Conservation (phyloP, 1,140 invertebrate genomes). For the Zaprionus ornatus region DNA sequence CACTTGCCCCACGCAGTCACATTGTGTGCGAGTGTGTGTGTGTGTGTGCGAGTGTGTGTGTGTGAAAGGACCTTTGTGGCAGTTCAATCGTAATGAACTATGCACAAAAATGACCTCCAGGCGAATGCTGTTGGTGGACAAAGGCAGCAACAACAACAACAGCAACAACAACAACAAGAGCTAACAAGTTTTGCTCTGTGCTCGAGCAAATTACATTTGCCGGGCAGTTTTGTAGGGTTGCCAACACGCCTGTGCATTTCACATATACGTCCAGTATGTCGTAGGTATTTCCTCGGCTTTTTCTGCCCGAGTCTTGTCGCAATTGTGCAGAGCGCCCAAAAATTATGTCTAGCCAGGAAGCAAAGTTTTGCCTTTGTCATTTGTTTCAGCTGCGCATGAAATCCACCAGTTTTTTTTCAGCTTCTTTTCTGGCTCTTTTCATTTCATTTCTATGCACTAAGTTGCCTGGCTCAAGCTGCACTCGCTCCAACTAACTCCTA, state of each 20-base stretch:
- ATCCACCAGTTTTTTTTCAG: slow-evolving; percentile 27
- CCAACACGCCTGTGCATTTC: slow-evolving; percentile 50
- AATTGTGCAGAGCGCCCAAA: slow-evolving; percentile 56
- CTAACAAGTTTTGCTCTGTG: slow-evolving; percentile 65
- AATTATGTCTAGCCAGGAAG: slow-evolving; percentile 81
- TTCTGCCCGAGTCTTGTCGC: slow-evolving; percentile 27
- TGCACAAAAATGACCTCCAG: slow-evolving; percentile 75
- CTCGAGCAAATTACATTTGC: slow-evolving; percentile 68
- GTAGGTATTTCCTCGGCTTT: slow-evolving; percentile 16
- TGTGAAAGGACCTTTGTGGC: slow-evolving; percentile 60
- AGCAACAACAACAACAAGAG: slow-evolving; percentile 28
- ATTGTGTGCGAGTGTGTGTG: slow-evolving; percentile 10
- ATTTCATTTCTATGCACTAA: slow-evolving; percentile 6
- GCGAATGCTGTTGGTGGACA: slow-evolving; percentile 55
- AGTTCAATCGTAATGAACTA: slow-evolving; percentile 79
- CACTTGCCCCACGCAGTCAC: slow-evolving; percentile 28
- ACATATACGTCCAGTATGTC: slow-evolving; percentile 20
- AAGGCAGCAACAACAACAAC: slow-evolving; percentile 21
- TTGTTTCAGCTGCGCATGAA: slow-evolving; percentile 61
- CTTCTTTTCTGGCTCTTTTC: not conserved
- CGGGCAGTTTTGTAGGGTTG: slow-evolving; percentile 56
- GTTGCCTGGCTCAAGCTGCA: slow-evolving; percentile 20
- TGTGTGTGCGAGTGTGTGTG: slow-evolving; percentile 22
- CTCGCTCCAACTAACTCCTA: slow-evolving; percentile 20
- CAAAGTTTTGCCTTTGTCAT: slow-evolving; percentile 74